phyloP scores from a whole-genome alignment of 2,113 vertebrate genomes.

The Bambusicola thoracicus region DNA sequence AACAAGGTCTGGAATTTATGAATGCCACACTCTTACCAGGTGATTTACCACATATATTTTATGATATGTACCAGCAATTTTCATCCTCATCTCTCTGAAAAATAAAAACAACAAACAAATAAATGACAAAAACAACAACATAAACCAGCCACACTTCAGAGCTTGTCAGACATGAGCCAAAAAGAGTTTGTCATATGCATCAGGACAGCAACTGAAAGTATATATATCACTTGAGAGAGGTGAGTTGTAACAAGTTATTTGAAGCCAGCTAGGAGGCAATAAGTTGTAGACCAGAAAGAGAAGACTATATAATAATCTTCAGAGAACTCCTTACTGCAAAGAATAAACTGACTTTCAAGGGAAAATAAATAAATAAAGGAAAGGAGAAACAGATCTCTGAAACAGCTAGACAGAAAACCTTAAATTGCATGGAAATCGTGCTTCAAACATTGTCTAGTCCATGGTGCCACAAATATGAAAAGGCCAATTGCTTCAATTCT shows the following conservation, averaged over 20 bases:
- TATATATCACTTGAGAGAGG: background rate
- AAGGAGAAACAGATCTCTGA: background rate
- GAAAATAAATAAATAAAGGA: background rate
- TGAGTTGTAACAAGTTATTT: background rate
- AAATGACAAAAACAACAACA: background rate
- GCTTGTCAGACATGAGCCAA: background rate
- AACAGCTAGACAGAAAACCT: constrained; percentile 20
- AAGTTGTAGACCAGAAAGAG: background rate
- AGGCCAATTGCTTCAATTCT: constrained; percentile 20
- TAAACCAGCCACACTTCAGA: background rate
- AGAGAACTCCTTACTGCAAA: background rate
- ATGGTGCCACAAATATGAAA: constrained; percentile 7
- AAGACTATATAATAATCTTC: background rate
- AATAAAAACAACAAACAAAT: background rate
- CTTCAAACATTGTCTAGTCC: background rate
- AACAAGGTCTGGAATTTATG: background rate
- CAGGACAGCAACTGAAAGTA: background rate
- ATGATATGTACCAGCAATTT: background rate
- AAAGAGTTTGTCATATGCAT: background rate
- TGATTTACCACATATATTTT: background rate
- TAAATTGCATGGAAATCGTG: constrained; percentile 51
- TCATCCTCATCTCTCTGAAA: background rate
- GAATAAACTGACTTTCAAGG: background rate
- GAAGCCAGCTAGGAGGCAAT: background rate
- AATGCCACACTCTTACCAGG: background rate